A percentile compares a stretch with the other conserved stretches of the same genome.
phyloP scores from a whole-genome alignment of 2,113 vertebrate genomes.

The Colaptes auratus region DNA sequence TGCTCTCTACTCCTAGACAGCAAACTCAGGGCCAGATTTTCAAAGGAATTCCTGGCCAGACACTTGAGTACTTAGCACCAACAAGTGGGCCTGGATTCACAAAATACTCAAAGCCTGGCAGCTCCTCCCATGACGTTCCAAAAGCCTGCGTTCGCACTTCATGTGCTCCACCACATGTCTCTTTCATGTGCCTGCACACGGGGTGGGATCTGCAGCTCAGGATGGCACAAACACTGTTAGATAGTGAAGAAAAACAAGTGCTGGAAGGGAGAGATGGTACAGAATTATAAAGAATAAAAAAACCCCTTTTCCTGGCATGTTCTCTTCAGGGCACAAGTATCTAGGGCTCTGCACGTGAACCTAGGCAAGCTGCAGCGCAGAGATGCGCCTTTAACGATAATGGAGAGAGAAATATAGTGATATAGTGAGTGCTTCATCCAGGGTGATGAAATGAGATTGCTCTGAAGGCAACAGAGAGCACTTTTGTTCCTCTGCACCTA shows the following conservation, averaged over 20 bases:
- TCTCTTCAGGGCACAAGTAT: not conserved
- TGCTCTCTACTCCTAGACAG: not conserved
- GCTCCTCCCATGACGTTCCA: not conserved
- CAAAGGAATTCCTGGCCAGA: constrained; percentile 28
- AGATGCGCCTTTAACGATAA: not conserved
- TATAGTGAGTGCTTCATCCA: not conserved
- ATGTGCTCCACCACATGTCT: not conserved
- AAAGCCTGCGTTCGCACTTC: not conserved
- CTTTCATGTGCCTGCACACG: not conserved
- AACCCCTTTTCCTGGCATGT: not conserved
- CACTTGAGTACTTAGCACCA: not conserved
- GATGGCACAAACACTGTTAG: not conserved
- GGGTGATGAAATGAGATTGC: constrained; percentile 34
- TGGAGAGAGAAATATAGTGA: too few relatives aligned
- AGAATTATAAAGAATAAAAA: too few relatives aligned
- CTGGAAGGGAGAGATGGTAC: not conserved
- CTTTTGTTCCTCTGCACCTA: constrained; percentile 43
- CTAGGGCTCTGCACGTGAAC: not conserved
- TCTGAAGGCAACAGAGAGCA: constrained; percentile 4
- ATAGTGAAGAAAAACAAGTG: not conserved
- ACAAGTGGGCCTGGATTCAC: not conserved
- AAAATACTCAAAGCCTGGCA: constrained; percentile 13
- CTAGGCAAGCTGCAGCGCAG: not conserved
- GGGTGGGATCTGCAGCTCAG: not conserved
- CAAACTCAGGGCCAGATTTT: constrained; percentile 15